A percentile compares a stretch with the other conserved stretches of the same genome.
These are phyloP conservation scores for Drosophila kepulauana DNA, from an alignment of 1,140 invertebrate species.

Conservation along the genomic window DNA sequence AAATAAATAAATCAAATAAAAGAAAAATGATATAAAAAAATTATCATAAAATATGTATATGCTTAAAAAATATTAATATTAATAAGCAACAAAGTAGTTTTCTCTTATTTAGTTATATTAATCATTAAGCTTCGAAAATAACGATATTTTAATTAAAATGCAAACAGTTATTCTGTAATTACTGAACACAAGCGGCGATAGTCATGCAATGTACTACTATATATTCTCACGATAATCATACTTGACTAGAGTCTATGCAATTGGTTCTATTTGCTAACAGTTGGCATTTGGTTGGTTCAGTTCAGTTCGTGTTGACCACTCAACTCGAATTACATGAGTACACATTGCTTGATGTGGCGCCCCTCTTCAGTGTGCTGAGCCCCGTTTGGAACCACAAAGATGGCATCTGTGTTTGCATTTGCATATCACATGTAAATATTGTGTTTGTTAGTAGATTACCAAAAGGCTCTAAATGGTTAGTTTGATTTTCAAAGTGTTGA, in stretches of 20 bases:
- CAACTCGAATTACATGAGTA: conserved; percentile 48
- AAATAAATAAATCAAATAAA: too few relatives aligned
- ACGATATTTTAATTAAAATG: too few relatives aligned
- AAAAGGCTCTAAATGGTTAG: conserved; percentile 20
- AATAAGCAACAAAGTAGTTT: too few relatives aligned
- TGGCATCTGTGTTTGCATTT: conserved; percentile 46
- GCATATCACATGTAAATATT: conserved; percentile 52
- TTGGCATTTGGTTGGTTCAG: conserved; percentile 42
- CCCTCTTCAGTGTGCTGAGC: background rate
- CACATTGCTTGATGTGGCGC: conserved; percentile 35
- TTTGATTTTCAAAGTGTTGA: conserved; percentile 7
- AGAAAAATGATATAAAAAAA: too few relatives aligned
- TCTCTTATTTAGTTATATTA: too few relatives aligned
- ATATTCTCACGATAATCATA: conserved; percentile 43
- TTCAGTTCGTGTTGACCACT: conserved; percentile 50
- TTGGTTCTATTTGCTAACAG: conserved; percentile 24
- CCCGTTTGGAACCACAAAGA: conserved; percentile 19
- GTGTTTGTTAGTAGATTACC: conserved; percentile 24
- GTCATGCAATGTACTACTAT: background rate
- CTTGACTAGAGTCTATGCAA: conserved; percentile 21
- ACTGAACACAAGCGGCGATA: too few relatives aligned
- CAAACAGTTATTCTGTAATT: too few relatives aligned
- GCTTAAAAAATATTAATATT: too few relatives aligned
- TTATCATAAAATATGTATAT: too few relatives aligned
- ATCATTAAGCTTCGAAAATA: too few relatives aligned